Evolutionary conservation across 2,888 invertebrate species (phyloP), one percentile per base, ranked within the genome.

Genomic region (Cryptocheilus praepositus): DNA sequence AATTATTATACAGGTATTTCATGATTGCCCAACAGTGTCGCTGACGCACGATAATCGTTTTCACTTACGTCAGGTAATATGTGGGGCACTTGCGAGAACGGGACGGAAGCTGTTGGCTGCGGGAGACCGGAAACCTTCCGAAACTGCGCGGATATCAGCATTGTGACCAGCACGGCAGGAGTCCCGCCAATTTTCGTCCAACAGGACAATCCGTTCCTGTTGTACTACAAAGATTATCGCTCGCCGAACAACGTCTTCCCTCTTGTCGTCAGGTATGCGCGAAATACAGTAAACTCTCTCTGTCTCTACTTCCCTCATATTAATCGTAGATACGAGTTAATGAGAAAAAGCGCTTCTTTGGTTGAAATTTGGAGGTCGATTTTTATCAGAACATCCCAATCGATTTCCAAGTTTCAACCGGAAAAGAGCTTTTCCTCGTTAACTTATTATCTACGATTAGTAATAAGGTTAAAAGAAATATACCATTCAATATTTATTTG

Each of bases 41-140:
- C 11, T 3, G 46, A 22, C 43, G 7, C 18, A n/a, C 2, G 11
- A 16, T 44, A 19, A 43, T 43, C 22, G 15, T 21, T 8, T 13
- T 15, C 53, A 5, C n/a, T 18, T 19, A 18, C 22, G 28, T 44
- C 83, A 94, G 95, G 94, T 16, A 97, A 97, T 85, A 96, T 96
- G 93, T 97, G 97, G 97, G 97, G 97, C 5, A 92, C 92, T 19
- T 96, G 96, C 83, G 89, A 92, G 0, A 96, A 96, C 86, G 96
- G 96, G 52, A 95, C 95, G 0, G 95, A 96, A 84, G 95, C 94
- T 0, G 94, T 95, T 0, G 96, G 97, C 0, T 97, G 96, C 84
- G 97, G 97, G n/a, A 92, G 93, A 73, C 95, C 96, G 8, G 97
- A 97, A 89, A 96, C 96, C 0, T 97, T 97, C 89, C 91, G 95